Percentiles rank a stretch among this genome's conserved stretches.
Conservation (phyloP, 35 echinoderm and acorn worm genomes). For the Nesometra sesokonis region DNA sequence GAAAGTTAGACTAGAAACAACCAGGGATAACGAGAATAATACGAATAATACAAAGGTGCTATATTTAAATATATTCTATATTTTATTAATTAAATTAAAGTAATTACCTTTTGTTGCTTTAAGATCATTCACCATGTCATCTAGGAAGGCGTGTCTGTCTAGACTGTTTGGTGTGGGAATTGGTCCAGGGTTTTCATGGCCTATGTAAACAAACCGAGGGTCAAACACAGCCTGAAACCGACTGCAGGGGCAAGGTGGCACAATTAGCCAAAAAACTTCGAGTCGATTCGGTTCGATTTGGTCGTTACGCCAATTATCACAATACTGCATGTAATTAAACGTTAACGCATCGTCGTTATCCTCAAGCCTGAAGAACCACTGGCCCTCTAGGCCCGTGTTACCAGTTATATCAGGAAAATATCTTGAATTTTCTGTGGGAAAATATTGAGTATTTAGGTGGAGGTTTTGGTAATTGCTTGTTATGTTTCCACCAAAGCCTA, state of each 20-base stretch:
- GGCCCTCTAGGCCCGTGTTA: constrained; percentile 39
- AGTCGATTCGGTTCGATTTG: constrained; percentile 11
- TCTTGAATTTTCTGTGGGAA: background rate
- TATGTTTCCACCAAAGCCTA: background rate
- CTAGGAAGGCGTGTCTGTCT: too few species aligned
- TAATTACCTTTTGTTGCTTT: too few species aligned
- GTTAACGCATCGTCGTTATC: constrained; percentile 21
- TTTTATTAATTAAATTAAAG: too few species aligned
- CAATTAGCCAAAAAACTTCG: constrained; percentile 6
- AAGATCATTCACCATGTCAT: too few species aligned
- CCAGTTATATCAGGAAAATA: constrained; percentile 37
- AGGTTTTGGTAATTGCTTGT: constrained; percentile 2
- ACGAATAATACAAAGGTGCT: too few species aligned
- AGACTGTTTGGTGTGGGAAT: too few species aligned
- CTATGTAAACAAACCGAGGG: background rate
- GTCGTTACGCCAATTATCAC: constrained; percentile 25
- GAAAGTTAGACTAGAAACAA: too few species aligned
- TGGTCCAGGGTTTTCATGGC: background rate
- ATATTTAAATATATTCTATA: too few species aligned
- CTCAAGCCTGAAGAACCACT: constrained; percentile 49
- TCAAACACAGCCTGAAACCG: constrained; percentile 24
- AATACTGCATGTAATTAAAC: constrained; percentile 24
- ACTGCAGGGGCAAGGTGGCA: constrained; percentile 32
- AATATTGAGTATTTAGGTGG: constrained; percentile 10
- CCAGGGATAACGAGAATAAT: too few species aligned